Conservation (phyloP, 2,797 vertebrate genomes). For the Valencia hispanica region DNA sequence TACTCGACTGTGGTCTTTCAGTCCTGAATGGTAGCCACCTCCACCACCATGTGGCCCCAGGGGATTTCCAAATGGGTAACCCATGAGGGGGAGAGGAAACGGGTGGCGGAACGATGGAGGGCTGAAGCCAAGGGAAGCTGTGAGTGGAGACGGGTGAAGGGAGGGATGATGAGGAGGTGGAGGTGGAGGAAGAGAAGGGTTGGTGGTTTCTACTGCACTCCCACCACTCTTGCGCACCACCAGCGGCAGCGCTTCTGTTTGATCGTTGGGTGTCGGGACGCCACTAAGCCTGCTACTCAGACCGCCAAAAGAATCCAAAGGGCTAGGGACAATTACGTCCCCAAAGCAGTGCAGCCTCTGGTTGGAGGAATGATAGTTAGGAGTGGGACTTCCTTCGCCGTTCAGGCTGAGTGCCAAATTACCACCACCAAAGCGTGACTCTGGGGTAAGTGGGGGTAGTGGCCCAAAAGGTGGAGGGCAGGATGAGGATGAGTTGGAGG, state of each 20-base stretch:
- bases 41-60: slow-evolving; percentile 85
- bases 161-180: slow-evolving; percentile 86
- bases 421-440: slow-evolving; percentile 70
- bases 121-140: slow-evolving; percentile 91
- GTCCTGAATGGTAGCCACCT: slow-evolving; percentile 82
- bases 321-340: slow-evolving; percentile 94
- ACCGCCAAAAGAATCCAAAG: slow-evolving; percentile 89
- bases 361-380: slow-evolving; percentile 93
- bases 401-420: slow-evolving; percentile 69
- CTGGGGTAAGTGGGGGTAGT: slow-evolving; percentile 79
- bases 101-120: slow-evolving; percentile 96
- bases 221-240: slow-evolving; percentile 91
- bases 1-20: slow-evolving; percentile 87
- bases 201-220: slow-evolving; percentile 47
- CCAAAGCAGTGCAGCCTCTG: slow-evolving; percentile 97
- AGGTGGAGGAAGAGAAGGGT: slow-evolving; percentile 85
- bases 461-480: slow-evolving; percentile 86
- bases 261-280: slow-evolving; percentile 86
- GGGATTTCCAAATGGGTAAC: slow-evolving; percentile 94
- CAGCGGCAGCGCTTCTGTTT: slow-evolving; percentile 95
- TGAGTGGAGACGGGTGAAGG: slow-evolving; percentile 92
- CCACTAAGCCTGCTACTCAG: slow-evolving; percentile 87
- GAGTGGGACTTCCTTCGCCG: slow-evolving; percentile 83
- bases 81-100: slow-evolving; percentile 95
- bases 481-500: slow-evolving; percentile 80